phyloP scores from a whole-genome alignment of 2,113 vertebrate genomes.

The Mirounga angustirostris region DNA sequence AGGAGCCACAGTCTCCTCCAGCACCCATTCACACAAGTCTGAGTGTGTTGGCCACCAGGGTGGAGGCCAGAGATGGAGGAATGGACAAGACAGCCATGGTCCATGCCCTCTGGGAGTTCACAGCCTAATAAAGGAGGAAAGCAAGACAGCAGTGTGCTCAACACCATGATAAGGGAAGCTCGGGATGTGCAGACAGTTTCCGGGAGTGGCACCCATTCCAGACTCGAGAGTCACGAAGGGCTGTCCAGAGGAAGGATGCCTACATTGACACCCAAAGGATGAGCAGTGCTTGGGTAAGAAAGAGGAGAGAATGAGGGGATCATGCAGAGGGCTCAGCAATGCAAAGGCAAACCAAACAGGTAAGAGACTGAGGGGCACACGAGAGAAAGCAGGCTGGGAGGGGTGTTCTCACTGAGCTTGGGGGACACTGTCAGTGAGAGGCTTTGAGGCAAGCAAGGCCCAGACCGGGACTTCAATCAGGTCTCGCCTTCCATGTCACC shows the following conservation, averaged over 20 bases:
- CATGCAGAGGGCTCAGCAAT: neutral
- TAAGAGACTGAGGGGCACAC: neutral
- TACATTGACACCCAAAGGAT: neutral
- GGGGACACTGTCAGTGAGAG: neutral
- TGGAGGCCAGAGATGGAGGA: neutral
- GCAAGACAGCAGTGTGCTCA: neutral
- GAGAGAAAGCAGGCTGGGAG: neutral
- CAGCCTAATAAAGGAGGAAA: neutral
- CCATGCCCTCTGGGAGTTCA: neutral
- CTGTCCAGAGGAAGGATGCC: neutral
- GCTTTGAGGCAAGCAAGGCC: neutral
- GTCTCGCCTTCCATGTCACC: neutral
- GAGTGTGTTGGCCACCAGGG: neutral
- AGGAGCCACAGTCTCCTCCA: neutral
- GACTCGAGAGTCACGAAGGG: neutral
- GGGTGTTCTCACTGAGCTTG: neutral
- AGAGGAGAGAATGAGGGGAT: neutral
- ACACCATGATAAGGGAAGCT: too few relatives aligned
- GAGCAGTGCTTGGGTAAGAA: neutral
- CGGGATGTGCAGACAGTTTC: neutral
- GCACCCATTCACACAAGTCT: fast-evolving
- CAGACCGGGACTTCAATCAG: neutral
- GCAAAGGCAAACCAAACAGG: neutral
- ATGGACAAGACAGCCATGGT: neutral
- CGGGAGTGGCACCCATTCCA: neutral